Percentiles rank a stretch among this genome's conserved stretches.
Conservation (phyloP, 2,888 invertebrate genomes). For the Andrena bicolor region DNA sequence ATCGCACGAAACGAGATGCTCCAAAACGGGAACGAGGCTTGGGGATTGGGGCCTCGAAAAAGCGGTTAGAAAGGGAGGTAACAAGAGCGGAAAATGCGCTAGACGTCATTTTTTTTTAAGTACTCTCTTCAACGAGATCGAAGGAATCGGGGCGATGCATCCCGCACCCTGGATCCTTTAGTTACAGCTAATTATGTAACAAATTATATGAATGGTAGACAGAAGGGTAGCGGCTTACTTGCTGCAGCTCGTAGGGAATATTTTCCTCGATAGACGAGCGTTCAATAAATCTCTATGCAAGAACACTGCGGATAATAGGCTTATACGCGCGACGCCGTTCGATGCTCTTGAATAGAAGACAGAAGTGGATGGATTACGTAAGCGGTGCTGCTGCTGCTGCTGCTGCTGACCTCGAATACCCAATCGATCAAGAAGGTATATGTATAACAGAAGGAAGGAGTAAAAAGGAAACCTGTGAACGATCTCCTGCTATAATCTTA, state of each 20-base stretch:
- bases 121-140: conserved; percentile 4
- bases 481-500: neutral
- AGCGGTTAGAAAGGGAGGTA: conserved; percentile 40
- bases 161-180: neutral
- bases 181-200: neutral
- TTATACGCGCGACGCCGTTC: neutral
- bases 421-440: conserved; percentile 9
- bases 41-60: conserved; percentile 57
- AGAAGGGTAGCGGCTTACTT: neutral
- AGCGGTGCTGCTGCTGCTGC: conserved; percentile 15
- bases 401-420: neutral
- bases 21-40: conserved; percentile 59
- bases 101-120: conserved; percentile 20
- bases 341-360: neutral
- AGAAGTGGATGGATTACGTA: conserved; percentile 14
- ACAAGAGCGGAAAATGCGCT: conserved; percentile 37
- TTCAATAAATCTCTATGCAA: conserved; percentile 1
- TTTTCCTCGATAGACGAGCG: neutral
- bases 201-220: neutral
- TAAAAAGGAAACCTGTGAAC: neutral
- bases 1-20: conserved; percentile 63
- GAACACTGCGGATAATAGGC: neutral
- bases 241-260: neutral
- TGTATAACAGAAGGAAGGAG: neutral
- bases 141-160: conserved; percentile 18